phyloP scores from a whole-genome alignment of 2,113 vertebrate genomes.

The Xiphophorus hellerii region DNA sequence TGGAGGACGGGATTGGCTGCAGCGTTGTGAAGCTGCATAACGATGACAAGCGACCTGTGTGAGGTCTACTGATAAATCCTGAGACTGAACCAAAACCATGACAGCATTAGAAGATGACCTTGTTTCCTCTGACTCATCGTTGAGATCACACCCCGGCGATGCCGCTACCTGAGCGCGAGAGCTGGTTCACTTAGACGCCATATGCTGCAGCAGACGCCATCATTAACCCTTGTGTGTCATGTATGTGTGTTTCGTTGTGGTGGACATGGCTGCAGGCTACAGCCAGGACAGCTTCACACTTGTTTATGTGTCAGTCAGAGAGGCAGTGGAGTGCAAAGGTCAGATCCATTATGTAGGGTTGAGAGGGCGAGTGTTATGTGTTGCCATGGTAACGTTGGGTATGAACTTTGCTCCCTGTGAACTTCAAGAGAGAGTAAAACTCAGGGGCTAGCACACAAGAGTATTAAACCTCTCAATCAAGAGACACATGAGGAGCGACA shows the following conservation, averaged over 20 bases:
- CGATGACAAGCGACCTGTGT: slow-evolving; percentile 56
- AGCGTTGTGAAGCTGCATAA: slow-evolving; percentile 54
- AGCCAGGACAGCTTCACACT: slow-evolving; percentile 57
- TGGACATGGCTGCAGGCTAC: slow-evolving; percentile 51
- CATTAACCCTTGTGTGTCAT: slow-evolving; percentile 38
- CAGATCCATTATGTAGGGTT: slow-evolving; percentile 80
- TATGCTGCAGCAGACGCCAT: slow-evolving; percentile 41
- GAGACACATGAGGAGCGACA: slow-evolving; percentile 22
- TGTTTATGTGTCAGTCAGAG: slow-evolving; percentile 62
- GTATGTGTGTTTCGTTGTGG: slow-evolving; percentile 24
- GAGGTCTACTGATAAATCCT: slow-evolving; percentile 55
- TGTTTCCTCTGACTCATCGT: slow-evolving; percentile 16
- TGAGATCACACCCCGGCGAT: not conserved
- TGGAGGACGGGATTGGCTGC: slow-evolving; percentile 60
- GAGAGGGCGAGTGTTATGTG: slow-evolving; percentile 70
- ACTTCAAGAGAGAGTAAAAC: slow-evolving; percentile 66
- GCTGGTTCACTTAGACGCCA: slow-evolving; percentile 41
- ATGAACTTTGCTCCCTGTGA: slow-evolving; percentile 74
- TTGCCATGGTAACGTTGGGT: slow-evolving; percentile 77
- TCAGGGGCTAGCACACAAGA: slow-evolving; percentile 30
- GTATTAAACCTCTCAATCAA: slow-evolving; percentile 66
- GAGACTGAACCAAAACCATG: slow-evolving; percentile 38
- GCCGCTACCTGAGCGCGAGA: slow-evolving; percentile 11
- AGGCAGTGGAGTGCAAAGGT: slow-evolving; percentile 72
- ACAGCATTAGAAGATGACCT: slow-evolving; percentile 13